Evolutionary conservation across 2,888 invertebrate genomes (phyloP).

Genomic region (Lamellibrachia satsuma): DNA sequence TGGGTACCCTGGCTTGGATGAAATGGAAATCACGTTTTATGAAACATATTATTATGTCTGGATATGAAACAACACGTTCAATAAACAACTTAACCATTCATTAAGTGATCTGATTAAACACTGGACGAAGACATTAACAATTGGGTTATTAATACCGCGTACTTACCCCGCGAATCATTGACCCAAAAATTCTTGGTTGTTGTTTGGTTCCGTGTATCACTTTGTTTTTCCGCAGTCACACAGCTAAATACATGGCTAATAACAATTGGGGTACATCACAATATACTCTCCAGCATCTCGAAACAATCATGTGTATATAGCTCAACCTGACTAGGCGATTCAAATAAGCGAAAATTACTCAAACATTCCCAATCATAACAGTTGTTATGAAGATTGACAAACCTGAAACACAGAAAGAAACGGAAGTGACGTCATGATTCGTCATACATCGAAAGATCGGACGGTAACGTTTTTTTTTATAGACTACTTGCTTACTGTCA

Average conservation of each 20-base stretch:
- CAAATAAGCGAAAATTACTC: background rate
- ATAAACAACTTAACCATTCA: background rate
- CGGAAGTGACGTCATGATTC: background rate
- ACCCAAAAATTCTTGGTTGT: background rate
- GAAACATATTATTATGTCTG: background rate
- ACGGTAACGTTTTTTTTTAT: background rate
- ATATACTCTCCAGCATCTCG: background rate
- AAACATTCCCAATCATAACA: constrained; percentile 2
- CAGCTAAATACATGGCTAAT: constrained; percentile 13
- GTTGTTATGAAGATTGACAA: constrained; percentile 17
- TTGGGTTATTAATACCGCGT: background rate
- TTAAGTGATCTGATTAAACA: background rate
- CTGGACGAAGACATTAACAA: background rate
- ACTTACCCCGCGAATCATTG: background rate
- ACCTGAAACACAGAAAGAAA: constrained; percentile 17
- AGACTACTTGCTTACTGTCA: background rate
- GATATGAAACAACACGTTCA: background rate
- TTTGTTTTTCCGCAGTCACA: constrained; percentile 13
- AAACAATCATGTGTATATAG: background rate
- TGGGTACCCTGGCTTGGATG: no score
- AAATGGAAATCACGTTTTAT: background rate
- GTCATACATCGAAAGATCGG: background rate
- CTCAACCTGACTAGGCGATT: background rate
- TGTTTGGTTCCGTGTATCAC: background rate
- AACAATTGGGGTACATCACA: background rate